A percentile compares a stretch with the other conserved stretches of the same genome.
Conservation (phyloP, 2,888 invertebrate genomes). For the Nudaria mundana region DNA sequence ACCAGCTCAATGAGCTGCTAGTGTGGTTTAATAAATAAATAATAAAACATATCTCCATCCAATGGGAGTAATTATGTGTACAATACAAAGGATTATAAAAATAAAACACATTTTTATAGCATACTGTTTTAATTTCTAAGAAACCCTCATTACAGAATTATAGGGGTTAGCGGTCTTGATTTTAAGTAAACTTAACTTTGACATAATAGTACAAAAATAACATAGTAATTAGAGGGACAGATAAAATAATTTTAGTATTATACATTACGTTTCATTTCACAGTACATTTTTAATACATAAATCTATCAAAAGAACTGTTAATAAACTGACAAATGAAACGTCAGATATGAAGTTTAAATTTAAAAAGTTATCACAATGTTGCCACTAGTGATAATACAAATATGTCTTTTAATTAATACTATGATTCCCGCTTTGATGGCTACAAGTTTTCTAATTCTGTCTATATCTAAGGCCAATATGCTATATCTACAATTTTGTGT, state of each 20-base stretch:
- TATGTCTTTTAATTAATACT: conserved; percentile 69
- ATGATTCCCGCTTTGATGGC: conserved; percentile 66
- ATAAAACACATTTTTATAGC: conserved; percentile 75
- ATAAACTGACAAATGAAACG: conserved; percentile 44
- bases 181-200: conserved; percentile 73
- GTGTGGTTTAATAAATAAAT: too few relatives aligned
- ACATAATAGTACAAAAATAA: conserved; percentile 78
- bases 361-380: conserved; percentile 58
- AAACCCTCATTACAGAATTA: conserved; percentile 79
- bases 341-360: conserved; percentile 38
- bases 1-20: too few relatives aligned
- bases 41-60: too few relatives aligned
- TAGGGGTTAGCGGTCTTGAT: conserved; percentile 76
- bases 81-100: conserved; percentile 27
- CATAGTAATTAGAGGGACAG: conserved; percentile 46
- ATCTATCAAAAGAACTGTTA: conserved; percentile 5
- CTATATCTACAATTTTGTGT: conserved; percentile 78
- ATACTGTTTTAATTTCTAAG: conserved; percentile 81
- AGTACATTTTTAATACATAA: conserved; percentile 25
- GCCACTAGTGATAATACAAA: conserved; percentile 42
- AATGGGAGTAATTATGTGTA: too few relatives aligned
- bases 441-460: conserved; percentile 60
- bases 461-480: conserved; percentile 73
- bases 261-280: conserved; percentile 31
- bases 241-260: conserved; percentile 40